Conservation (phyloP, 1,140 invertebrate species). For the Tetranychus cinnabarinus region DNA sequence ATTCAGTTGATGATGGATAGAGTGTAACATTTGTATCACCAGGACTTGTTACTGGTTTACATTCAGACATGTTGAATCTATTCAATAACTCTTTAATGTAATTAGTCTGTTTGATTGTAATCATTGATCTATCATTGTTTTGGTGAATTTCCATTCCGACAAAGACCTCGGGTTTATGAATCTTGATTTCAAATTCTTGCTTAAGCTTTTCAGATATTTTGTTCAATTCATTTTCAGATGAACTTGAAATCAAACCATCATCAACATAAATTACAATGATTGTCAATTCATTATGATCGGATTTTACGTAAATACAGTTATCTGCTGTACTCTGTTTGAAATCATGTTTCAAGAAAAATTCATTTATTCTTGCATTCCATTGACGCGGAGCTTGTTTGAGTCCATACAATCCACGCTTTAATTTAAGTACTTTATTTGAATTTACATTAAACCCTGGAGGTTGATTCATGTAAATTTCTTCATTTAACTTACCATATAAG, state of each 20-base stretch:
- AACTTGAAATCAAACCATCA: conserved; percentile 5
- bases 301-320: conserved; percentile 1
- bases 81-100: conserved; percentile 7
- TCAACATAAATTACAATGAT: conserved; percentile 8
- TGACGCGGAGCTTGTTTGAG: conserved; percentile 21
- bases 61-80: conserved; percentile 9
- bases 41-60: conserved; percentile 5
- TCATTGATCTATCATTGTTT: background rate
- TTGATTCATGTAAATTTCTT: conserved; percentile 12
- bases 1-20: background rate
- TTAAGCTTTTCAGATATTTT: background rate
- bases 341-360: background rate
- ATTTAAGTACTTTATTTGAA: conserved; percentile 1
- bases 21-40: background rate
- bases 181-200: conserved; percentile 3
- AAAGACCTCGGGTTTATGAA: background rate
- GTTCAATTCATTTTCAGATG: background rate
- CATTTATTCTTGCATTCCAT: conserved; percentile 20
- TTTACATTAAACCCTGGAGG: background rate
- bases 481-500: conserved; percentile 1
- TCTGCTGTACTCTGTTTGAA: conserved; percentile 4
- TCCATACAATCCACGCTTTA: conserved; percentile 22
- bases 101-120: conserved; percentile 1
- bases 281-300: background rate
- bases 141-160: conserved; percentile 3